A percentile compares a stretch with the other conserved stretches of the same genome.
phyloP scores from a whole-genome alignment of 2,113 vertebrate genomes.

The Alosa alosa region DNA sequence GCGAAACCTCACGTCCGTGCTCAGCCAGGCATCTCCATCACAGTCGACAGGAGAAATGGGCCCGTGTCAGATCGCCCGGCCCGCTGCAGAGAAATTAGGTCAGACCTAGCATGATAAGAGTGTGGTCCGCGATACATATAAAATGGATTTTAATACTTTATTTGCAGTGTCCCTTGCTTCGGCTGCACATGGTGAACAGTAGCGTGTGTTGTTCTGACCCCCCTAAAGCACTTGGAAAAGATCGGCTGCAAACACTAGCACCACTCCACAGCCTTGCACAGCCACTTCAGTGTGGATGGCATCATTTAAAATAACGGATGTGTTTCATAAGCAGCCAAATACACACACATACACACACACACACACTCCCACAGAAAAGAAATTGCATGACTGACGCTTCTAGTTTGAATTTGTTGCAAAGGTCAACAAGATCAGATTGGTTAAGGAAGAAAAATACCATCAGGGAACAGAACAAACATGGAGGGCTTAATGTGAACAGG shows the following conservation, averaged over 20 bases:
- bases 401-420: background rate
- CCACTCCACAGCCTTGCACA: background rate
- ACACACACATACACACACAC: background rate
- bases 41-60: background rate
- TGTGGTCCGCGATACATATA: background rate
- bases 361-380: background rate
- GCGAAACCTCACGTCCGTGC: background rate
- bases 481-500: background rate
- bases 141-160: slow-evolving; percentile 11
- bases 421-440: background rate
- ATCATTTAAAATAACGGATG: background rate
- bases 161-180: background rate
- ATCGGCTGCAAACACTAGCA: background rate
- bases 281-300: background rate
- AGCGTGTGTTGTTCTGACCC: background rate
- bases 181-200: background rate
- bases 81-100: background rate
- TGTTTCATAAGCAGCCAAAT: background rate
- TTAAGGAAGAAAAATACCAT: background rate
- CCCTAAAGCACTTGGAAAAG: background rate
- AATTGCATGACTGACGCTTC: background rate
- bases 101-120: slow-evolving; percentile 4
- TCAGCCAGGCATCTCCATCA: background rate
- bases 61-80: background rate
- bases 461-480: background rate